phyloP scores from a whole-genome alignment of 2,797 vertebrate species.

The Lagorchestes hirsutus region DNA sequence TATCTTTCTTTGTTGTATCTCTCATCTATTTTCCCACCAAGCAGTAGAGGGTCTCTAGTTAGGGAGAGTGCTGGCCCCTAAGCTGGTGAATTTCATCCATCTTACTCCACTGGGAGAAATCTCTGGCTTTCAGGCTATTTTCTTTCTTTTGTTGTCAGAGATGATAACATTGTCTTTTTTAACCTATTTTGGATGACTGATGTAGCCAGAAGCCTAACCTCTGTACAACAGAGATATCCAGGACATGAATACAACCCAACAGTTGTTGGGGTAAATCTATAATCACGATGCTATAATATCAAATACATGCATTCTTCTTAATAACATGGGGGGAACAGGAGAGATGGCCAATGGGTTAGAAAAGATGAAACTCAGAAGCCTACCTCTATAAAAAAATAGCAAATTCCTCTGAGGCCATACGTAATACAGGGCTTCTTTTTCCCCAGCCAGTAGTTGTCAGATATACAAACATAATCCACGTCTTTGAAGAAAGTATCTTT shows the following conservation, averaged over 20 bases:
- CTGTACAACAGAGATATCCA: background rate
- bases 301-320: background rate
- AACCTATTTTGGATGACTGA: background rate
- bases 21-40: background rate
- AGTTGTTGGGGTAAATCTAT: background rate
- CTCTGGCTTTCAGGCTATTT: background rate
- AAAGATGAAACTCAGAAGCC: rapidly evolving
- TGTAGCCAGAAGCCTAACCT: background rate
- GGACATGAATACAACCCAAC: background rate
- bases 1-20: background rate
- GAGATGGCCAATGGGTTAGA: rapidly evolving
- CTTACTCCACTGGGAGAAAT: background rate
- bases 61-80: background rate
- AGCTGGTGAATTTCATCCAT: background rate
- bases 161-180: background rate
- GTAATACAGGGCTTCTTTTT: constrained; percentile 98
- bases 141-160: background rate
- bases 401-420: constrained; percentile 96
- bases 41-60: background rate
- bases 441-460: constrained; percentile 99
- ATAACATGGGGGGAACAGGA: background rate
- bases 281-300: background rate
- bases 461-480: constrained; percentile 97
- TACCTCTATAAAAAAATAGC: constrained; percentile 95
- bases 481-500: constrained; percentile 94